Percentiles rank a stretch among this genome's conserved stretches.
Evolutionary conservation across 2,888 invertebrate species (phyloP).

Genomic region (Bugulina stolonifera): DNA sequence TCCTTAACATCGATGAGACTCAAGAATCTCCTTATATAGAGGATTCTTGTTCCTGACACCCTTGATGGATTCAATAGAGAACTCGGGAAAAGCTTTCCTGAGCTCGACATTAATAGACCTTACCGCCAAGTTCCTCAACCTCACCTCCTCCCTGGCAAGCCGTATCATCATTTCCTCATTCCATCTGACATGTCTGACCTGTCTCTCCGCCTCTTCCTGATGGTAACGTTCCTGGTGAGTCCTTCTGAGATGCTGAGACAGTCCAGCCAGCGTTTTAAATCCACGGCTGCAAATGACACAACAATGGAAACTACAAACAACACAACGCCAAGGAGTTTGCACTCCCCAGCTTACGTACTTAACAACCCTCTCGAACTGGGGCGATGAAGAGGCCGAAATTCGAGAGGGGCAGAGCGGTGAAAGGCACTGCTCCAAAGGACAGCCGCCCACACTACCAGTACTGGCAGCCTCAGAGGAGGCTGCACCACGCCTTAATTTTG

Average conservation of each 20-base stretch:
- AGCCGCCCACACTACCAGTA: neutral
- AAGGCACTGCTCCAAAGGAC: neutral
- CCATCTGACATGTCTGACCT: neutral
- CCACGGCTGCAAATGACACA: neutral
- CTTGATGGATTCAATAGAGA: neutral
- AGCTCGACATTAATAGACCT: neutral
- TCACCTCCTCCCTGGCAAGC: neutral
- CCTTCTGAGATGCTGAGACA: neutral
- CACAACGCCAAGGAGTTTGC: neutral
- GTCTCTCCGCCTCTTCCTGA: neutral
- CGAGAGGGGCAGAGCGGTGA: neutral
- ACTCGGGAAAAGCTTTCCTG: neutral
- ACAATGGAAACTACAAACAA: neutral
- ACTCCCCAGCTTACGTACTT: neutral
- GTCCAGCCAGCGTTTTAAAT: neutral
- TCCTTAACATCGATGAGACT: no score
- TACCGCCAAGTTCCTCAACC: neutral
- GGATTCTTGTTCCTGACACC: neutral
- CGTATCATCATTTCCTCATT: neutral
- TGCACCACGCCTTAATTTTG: neutral
- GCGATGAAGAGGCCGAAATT: neutral
- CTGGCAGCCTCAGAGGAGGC: neutral
- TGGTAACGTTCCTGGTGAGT: neutral
- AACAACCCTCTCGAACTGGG: neutral
- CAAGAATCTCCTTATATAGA: neutral